These are phyloP conservation scores for Mythimna ferrago DNA, from an alignment of 2,888 invertebrate species.

Conservation along the genomic window DNA sequence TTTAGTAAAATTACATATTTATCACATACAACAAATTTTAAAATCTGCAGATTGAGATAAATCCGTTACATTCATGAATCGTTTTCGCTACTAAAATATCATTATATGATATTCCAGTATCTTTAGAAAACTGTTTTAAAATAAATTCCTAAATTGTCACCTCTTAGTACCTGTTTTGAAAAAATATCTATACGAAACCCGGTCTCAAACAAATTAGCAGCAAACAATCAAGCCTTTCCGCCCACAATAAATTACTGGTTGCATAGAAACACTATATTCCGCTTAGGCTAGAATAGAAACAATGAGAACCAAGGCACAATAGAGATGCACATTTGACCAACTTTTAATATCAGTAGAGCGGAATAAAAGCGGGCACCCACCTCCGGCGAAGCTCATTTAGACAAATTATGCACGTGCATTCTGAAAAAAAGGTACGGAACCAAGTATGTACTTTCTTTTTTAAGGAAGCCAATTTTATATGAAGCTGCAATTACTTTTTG, in stretches of 20 bases:
- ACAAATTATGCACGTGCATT: conserved; percentile 81
- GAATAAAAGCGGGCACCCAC: conserved; percentile 75
- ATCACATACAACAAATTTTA: too few relatives aligned
- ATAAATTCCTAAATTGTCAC: background rate
- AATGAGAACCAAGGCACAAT: conserved; percentile 78
- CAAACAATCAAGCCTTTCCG: conserved; percentile 47
- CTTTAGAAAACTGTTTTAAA: too few relatives aligned
- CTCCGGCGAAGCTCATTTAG: conserved; percentile 80
- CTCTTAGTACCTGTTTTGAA: background rate
- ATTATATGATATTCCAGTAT: too few relatives aligned
- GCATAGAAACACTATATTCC: conserved; percentile 57
- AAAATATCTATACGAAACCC: conserved; percentile 23
- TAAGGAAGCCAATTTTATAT: conserved; percentile 37
- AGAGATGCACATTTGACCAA: conserved; percentile 81
- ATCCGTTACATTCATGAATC: too few relatives aligned
- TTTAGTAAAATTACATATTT: too few relatives aligned
- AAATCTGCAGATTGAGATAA: too few relatives aligned
- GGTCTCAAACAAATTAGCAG: conserved; percentile 44
- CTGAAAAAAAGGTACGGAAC: conserved; percentile 65
- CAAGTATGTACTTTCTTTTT: conserved; percentile 42
- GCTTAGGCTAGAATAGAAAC: conserved; percentile 73
- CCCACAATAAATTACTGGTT: conserved; percentile 56
- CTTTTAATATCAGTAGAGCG: conserved; percentile 81
- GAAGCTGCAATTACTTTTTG: conserved; percentile 24
- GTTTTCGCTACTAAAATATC: too few relatives aligned